A percentile compares a stretch with the other conserved stretches of the same genome.
Conservation (phyloP, 92 coral and sea anemone genomes). For the Heteractis magnifica region DNA sequence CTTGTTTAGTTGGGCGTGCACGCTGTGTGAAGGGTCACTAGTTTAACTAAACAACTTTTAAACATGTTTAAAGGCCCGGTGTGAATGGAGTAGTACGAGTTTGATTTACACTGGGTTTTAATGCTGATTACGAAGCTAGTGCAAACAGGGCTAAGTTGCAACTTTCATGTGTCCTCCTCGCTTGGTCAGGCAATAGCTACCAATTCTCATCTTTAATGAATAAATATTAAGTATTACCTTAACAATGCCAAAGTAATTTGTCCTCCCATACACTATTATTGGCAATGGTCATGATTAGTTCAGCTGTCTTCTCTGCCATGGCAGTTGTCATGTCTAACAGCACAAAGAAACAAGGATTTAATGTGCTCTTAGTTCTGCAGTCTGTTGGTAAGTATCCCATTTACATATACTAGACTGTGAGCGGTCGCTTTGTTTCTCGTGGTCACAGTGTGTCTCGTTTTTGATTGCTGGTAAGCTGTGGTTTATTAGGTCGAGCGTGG, state of each 20-base stretch:
- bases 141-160: not conserved
- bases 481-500: too few species aligned
- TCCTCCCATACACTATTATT: not conserved
- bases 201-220: not conserved
- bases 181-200: not conserved
- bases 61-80: too few species aligned
- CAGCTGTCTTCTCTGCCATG: slow-evolving; percentile 21
- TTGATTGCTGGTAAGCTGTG: too few species aligned
- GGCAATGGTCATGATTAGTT: not conserved
- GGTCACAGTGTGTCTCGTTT: not conserved
- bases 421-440: not conserved
- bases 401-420: not conserved
- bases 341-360: slow-evolving; percentile 14
- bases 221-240: slow-evolving; percentile 14
- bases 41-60: too few species aligned
- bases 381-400: slow-evolving; percentile 56
- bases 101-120: too few species aligned
- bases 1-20: too few species aligned
- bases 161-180: not conserved
- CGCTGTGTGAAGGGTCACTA: too few species aligned
- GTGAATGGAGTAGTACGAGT: too few species aligned
- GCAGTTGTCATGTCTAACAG: slow-evolving; percentile 15
- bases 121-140: too few species aligned
- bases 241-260: slow-evolving; percentile 9
- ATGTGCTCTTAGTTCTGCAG: slow-evolving; percentile 52